A percentile compares a stretch with the other conserved stretches of the same genome.
Evolutionary conservation across 2,797 vertebrate species (phyloP).

Genomic region (Knipowitschia caucasica): DNA sequence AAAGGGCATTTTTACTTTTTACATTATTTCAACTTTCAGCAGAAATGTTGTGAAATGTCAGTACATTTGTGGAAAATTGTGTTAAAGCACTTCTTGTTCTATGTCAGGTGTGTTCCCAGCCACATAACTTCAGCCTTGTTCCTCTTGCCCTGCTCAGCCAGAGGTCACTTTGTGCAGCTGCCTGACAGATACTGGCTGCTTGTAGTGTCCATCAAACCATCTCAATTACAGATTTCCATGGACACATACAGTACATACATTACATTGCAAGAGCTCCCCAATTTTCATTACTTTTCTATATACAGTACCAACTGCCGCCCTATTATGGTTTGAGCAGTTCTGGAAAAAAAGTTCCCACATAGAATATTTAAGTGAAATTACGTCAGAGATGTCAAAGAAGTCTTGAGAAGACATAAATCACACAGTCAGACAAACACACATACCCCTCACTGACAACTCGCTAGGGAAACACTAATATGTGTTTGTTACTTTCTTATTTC

Average conservation of each 20-base stretch:
- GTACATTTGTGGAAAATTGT: slow-evolving; percentile 56
- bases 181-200: slow-evolving; percentile 51
- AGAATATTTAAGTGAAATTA: slow-evolving; percentile 83
- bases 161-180: slow-evolving; percentile 59
- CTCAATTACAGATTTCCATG: slow-evolving; percentile 51
- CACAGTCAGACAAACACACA: slow-evolving; percentile 65
- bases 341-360: slow-evolving; percentile 57
- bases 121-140: slow-evolving; percentile 68
- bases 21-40: slow-evolving; percentile 42
- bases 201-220: slow-evolving; percentile 52
- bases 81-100: slow-evolving; percentile 54
- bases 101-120: slow-evolving; percentile 27
- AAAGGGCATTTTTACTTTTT: slow-evolving; percentile 12
- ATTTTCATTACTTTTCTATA: slow-evolving; percentile 47
- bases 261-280: slow-evolving; percentile 25
- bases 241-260: slow-evolving; percentile 20
- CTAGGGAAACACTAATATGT: slow-evolving; percentile 84
- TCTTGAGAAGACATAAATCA: slow-evolving; percentile 90
- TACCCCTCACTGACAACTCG: slow-evolving; percentile 76
- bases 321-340: slow-evolving; percentile 74
- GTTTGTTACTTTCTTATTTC: slow-evolving; percentile 95
- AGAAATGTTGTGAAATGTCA: slow-evolving; percentile 37
- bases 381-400: slow-evolving; percentile 84
- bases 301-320: slow-evolving; percentile 50
- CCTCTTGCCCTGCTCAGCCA: slow-evolving; percentile 58